Evolutionary conservation across 2,888 invertebrate species (phyloP).

Genomic region (Allolobophora icterica): DNA sequence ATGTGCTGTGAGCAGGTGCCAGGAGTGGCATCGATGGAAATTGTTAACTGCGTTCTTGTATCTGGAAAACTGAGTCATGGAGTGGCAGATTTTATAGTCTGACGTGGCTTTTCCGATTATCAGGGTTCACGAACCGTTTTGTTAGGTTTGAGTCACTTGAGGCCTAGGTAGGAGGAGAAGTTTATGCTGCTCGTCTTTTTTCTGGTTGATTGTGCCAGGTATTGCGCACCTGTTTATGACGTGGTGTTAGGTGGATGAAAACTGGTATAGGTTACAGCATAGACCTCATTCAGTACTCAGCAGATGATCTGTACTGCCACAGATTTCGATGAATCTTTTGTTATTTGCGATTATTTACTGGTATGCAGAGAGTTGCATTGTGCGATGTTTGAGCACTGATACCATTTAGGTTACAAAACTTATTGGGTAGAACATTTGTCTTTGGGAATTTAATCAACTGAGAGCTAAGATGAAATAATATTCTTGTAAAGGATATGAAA

Average conservation of each 20-base stretch:
- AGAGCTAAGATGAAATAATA: background rate
- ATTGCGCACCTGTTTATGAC: background rate
- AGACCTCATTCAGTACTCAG: background rate
- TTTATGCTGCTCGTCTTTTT: background rate
- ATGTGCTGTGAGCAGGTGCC: background rate
- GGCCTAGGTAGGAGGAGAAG: background rate
- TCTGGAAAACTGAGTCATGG: background rate
- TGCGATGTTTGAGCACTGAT: background rate
- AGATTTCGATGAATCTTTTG: background rate
- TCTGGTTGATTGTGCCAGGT: background rate
- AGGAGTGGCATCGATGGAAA: background rate
- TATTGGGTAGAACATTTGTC: background rate
- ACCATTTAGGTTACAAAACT: no score
- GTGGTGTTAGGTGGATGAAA: background rate
- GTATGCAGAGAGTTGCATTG: background rate
- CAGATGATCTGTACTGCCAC: background rate
- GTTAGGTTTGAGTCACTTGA: background rate
- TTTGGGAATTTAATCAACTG: background rate
- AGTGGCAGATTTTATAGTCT: background rate
- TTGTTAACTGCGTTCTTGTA: background rate
- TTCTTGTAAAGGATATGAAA: background rate
- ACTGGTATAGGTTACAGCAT: background rate
- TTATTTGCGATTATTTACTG: background rate
- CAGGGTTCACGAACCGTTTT: background rate
- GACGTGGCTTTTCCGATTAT: background rate